Percentiles rank a stretch among this genome's conserved stretches.
These are phyloP conservation scores for Vombatus ursinus DNA, from an alignment of 2,113 vertebrate species.

Conservation along the genomic window DNA sequence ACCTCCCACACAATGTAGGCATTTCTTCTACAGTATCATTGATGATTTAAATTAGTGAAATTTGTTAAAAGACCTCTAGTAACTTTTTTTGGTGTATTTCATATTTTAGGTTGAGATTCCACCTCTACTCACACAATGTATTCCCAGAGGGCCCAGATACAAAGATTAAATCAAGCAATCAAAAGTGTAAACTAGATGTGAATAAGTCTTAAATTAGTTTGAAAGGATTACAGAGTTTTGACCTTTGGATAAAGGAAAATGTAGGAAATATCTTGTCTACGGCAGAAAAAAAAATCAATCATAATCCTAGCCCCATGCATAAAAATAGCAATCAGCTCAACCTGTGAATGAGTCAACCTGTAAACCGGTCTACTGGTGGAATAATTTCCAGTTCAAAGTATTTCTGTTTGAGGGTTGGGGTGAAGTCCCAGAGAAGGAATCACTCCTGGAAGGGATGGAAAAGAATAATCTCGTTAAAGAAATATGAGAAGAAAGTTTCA, in stretches of 20 bases:
- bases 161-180: not conserved
- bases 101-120: not conserved
- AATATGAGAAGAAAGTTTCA: not conserved
- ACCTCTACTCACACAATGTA: not conserved
- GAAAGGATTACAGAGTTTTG: not conserved
- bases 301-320: not conserved
- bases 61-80: not conserved
- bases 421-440: not conserved
- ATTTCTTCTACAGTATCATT: not conserved
- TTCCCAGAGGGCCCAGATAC: not conserved
- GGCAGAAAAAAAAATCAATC: not conserved
- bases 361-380: not conserved
- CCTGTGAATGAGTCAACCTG: not conserved
- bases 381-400: not conserved
- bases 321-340: not conserved
- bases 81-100: not conserved
- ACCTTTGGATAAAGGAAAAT: not conserved
- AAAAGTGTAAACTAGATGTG: not conserved
- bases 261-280: not conserved
- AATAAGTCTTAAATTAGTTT: not conserved
- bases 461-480: not conserved
- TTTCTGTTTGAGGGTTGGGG: not conserved
- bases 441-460: not conserved
- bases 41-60: not conserved
- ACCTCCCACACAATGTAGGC: not conserved